Conservation (phyloP, 2,113 vertebrate genomes). For the Sander lucioperca region DNA sequence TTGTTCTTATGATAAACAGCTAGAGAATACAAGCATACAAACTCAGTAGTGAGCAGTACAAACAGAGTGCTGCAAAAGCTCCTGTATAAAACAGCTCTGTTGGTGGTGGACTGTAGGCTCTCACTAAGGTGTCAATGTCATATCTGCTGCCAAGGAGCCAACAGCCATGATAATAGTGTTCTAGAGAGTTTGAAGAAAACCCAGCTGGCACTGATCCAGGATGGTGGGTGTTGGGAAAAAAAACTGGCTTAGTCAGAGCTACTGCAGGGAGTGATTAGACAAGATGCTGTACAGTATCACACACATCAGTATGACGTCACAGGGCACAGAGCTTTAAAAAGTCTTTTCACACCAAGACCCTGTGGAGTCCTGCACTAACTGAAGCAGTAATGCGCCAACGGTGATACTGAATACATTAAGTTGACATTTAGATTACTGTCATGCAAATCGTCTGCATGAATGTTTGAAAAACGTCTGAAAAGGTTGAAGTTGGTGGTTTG, state of each 20-base stretch:
- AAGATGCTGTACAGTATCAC: slow-evolving; percentile 65
- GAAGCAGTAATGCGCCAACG: slow-evolving; percentile 15
- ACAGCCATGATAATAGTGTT: slow-evolving; percentile 63
- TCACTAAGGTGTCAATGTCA: slow-evolving; percentile 70
- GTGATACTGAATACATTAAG: slow-evolving; percentile 7
- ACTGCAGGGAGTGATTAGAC: slow-evolving; percentile 67
- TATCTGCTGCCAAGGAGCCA: slow-evolving; percentile 68
- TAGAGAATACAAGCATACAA: slow-evolving; percentile 34
- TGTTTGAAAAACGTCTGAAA: neutral
- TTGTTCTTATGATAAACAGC: slow-evolving; percentile 28
- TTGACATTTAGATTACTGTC: slow-evolving; percentile 43
- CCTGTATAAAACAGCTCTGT: slow-evolving; percentile 48
- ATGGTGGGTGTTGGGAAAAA: slow-evolving; percentile 57
- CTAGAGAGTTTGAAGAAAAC: slow-evolving; percentile 68
- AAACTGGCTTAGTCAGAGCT: slow-evolving; percentile 72
- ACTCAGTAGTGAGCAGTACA: slow-evolving; percentile 20
- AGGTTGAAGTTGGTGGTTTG: neutral
- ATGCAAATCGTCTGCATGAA: slow-evolving; percentile 5
- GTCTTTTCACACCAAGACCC: slow-evolving; percentile 38
- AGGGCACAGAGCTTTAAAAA: slow-evolving; percentile 40
- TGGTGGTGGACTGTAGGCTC: slow-evolving; percentile 59
- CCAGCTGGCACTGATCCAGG: slow-evolving; percentile 67
- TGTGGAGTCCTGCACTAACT: slow-evolving; percentile 16
- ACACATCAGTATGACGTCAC: slow-evolving; percentile 48
- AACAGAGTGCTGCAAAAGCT: slow-evolving; percentile 27